Conservation (phyloP, 2,888 invertebrate genomes). For the Glyphotaelius pellucidus region DNA sequence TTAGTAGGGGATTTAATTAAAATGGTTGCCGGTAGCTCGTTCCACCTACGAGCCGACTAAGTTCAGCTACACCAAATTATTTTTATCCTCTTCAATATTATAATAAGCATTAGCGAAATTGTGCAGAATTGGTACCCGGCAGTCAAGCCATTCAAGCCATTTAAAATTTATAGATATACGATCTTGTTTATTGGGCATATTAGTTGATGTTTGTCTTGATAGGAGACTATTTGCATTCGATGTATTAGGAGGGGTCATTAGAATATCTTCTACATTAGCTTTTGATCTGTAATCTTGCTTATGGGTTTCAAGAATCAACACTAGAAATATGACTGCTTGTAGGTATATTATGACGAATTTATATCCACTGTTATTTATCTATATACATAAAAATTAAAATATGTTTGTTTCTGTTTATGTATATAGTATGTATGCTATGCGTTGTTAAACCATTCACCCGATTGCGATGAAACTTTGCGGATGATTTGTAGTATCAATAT, state of each 20-base stretch:
- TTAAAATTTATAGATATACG: background rate
- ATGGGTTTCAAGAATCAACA: background rate
- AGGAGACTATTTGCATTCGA: background rate
- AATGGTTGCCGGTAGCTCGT: too few species aligned
- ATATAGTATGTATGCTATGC: too few species aligned
- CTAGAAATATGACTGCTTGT: background rate
- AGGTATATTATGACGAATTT: background rate
- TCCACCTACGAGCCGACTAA: too few species aligned
- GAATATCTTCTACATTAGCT: background rate
- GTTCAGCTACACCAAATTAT: too few species aligned
- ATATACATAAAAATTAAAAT: too few species aligned
- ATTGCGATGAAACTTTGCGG: too few species aligned
- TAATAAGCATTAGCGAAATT: background rate
- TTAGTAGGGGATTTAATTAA: too few species aligned
- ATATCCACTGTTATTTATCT: background rate
- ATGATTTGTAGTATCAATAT: too few species aligned
- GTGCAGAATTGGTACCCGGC: background rate
- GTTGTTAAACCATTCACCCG: too few species aligned
- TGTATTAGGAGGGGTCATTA: background rate
- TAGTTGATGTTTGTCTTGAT: conserved; percentile 29
- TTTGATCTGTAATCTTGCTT: background rate
- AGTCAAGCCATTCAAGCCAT: background rate
- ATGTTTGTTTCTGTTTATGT: too few species aligned
- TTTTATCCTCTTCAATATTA: too few species aligned
- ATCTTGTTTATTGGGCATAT: conserved; percentile 32